These are phyloP conservation scores for Drosophila mojavensis DNA, from an alignment of 1,140 invertebrate species.

Conservation along the genomic window DNA sequence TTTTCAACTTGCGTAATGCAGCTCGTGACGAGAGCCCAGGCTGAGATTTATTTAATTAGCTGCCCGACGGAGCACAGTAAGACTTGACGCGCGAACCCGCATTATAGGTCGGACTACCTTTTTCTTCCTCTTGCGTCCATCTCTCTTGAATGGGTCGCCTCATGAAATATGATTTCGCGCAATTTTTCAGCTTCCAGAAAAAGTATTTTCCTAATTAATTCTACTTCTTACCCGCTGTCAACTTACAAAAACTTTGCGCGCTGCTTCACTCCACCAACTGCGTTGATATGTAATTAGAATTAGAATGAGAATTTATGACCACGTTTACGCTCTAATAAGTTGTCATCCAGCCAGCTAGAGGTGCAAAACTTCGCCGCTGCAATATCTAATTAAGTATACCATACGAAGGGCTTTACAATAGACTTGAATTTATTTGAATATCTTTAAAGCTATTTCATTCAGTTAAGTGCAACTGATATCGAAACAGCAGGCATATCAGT, in stretches of 20 bases:
- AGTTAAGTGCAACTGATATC: too few species aligned
- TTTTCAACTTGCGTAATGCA: conserved; percentile 48
- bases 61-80: conserved; percentile 9
- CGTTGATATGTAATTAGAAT: conserved; percentile 73
- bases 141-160: neutral
- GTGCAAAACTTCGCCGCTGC: neutral
- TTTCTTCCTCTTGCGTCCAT: conserved; percentile 4
- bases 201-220: conserved; percentile 59
- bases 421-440: too few species aligned
- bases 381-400: neutral
- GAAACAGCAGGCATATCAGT: too few species aligned
- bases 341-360: neutral
- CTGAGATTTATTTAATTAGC: conserved; percentile 20
- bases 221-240: conserved; percentile 19
- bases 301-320: conserved; percentile 45
- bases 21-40: conserved; percentile 1
- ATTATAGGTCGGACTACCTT: conserved; percentile 33
- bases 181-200: neutral
- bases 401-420: too few species aligned
- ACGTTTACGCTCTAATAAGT: neutral
- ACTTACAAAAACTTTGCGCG: conserved; percentile 6
- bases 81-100: conserved; percentile 21
- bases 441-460: too few species aligned
- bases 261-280: conserved; percentile 42
- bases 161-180: conserved; percentile 32